Conservation (phyloP, 2,888 invertebrate genomes). For the Parnassius mnemosyne region DNA sequence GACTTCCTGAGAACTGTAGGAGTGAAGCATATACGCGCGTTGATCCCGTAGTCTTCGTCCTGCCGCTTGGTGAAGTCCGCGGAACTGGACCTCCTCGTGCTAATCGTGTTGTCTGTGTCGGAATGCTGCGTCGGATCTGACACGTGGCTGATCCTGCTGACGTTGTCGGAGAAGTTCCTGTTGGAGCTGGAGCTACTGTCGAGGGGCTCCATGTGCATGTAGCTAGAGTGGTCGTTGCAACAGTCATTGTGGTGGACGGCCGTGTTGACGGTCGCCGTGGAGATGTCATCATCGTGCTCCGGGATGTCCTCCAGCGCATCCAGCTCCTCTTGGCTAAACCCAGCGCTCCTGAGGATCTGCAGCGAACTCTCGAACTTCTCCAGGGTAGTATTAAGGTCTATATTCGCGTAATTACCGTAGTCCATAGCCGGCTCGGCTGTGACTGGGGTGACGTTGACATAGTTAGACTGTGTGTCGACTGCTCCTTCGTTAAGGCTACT, state of each 20-base stretch:
- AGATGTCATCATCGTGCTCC: slow-evolving; percentile 69
- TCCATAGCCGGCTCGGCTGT: slow-evolving; percentile 57
- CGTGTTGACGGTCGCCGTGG: slow-evolving; percentile 64
- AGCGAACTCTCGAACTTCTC: slow-evolving; percentile 89
- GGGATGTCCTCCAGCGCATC: slow-evolving; percentile 73
- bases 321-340: slow-evolving; percentile 79
- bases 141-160: slow-evolving; percentile 79
- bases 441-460: slow-evolving; percentile 73
- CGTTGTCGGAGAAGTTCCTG: slow-evolving; percentile 73
- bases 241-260: slow-evolving; percentile 64
- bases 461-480: slow-evolving; percentile 65
- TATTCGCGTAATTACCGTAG: slow-evolving; percentile 84
- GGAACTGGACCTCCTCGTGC: slow-evolving; percentile 81
- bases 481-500: slow-evolving; percentile 50
- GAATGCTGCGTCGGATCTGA: slow-evolving; percentile 70
- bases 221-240: slow-evolving; percentile 62
- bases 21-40: slow-evolving; percentile 64
- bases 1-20: slow-evolving; percentile 68
- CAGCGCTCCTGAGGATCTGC: slow-evolving; percentile 82
- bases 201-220: slow-evolving; percentile 67
- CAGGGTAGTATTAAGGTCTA: slow-evolving; percentile 88
- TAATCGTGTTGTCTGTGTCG: slow-evolving; percentile 65
- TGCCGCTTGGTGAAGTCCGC: slow-evolving; percentile 82
- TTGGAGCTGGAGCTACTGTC: slow-evolving; percentile 67
- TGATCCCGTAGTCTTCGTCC: slow-evolving; percentile 65